Evolutionary conservation across 2,797 vertebrate genomes (phyloP), one percentile per base, ranked within the genome.

Genomic region (Threskiornis aethiopicus): DNA sequence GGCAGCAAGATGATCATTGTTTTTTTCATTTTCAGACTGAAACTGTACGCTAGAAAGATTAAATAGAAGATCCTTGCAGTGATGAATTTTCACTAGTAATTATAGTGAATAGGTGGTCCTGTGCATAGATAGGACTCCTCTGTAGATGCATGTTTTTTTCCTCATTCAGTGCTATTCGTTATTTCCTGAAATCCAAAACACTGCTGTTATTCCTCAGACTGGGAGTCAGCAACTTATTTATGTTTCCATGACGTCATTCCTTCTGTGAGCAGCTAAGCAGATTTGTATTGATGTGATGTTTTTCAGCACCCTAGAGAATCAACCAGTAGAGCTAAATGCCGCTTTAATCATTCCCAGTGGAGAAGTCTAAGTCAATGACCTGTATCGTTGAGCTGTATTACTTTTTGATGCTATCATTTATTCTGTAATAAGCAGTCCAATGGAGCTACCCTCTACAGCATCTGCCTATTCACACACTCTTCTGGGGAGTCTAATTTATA

Each of bases 241-340:
- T 70, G 49, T 61, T 92, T 93, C 64, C 12, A 46, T 89, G 15
- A 91, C 9, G 7, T 92, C 84, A 90, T 67, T 92, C 75, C 39
- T 92, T 85, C 62, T 41, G 46, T 29, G 71, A 91, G 67, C 33
- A 75, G 41, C 57, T 94, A 90, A 96, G 82, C 64, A 93, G 90
- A 96, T 93, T 81, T 93, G 57, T 95, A 93, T 95, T 89, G 95
- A 95, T 92, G 81, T 35, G 58, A 66, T 87, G 57, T 58, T 95
- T 91, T 92, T 79, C 86, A 89, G 81, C 79, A 90, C 87, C 88
- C 96, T 70, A 65, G 82, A 91, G 87, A 90, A 35, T 62, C 70
- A 88, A 88, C 65, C 24, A 82, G 46, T 37, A 75, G 28, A 84
- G 66, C 37, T 91, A 90, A 94, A 96, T 87, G 80, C 28, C 46